Evolutionary conservation across 1,140 invertebrate species (phyloP), one percentile per base, ranked within the genome.

Genomic region (Lordiphosa clarofinis): DNA sequence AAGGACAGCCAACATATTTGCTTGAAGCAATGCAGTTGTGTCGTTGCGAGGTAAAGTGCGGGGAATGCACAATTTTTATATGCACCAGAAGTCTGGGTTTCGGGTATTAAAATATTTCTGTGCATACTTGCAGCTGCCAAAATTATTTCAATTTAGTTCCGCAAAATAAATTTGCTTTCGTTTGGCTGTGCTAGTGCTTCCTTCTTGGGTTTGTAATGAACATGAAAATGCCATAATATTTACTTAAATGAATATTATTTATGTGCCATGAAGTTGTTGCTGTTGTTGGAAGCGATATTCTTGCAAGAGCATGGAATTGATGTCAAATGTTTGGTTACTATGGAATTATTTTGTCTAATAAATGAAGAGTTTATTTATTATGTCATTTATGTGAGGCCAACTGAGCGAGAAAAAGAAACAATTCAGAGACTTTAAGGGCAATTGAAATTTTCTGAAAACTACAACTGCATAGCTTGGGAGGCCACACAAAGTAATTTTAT

Each of bases 81-180:
- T 68, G 73, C 62, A 8, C 49, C n/a, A 44, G 44, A 68, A 68
- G 64, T 53, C 56, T 68, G 40, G 64, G 68, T 64, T 46, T 44
- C 43, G 66, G 58, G 68, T 76, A 82, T 82, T 84, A 76, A 76
- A 84, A 82, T 59, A 82, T 76, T 84, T 82, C 73, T 56, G 19
- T 69, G 69, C 78, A 84, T 73, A 82, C 78, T 86, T 31, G 73
- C 53, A 71, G 65, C 65, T 84, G 79, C 79, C 79, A 84, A 82
- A 82, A 84, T 84, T 73, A 84, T 84, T 84, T 84, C 79, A 84
- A 84, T 84, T 84, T 84, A 84, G 78, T 84, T 84, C 79, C 78
- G 79, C 78, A 84, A 73, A 86, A 84, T 84, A 78, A 84, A 84
- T 86, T 84, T 82, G 46, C 42, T 21, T 73, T 58, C 46, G 38